Evolutionary conservation across 53 echinoderm and acorn worm genomes (phyloP).

Genomic region (Holothuria scabra): DNA sequence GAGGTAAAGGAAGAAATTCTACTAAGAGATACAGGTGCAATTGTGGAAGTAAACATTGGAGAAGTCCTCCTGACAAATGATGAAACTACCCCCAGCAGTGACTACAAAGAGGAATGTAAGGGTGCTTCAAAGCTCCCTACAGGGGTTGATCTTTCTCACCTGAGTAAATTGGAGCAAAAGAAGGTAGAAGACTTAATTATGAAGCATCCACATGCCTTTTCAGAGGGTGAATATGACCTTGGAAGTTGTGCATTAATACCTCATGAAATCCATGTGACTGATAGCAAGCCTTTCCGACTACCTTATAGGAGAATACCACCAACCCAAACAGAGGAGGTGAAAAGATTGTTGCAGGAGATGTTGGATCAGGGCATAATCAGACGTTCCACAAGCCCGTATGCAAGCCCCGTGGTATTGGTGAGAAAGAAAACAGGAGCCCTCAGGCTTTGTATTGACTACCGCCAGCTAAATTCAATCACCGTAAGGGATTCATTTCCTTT

Average conservation of each 20-base stretch:
- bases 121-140: no score
- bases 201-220: no score
- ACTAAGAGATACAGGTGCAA: no score
- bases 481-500: conserved; percentile 64
- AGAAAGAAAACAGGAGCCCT: conserved; percentile 63
- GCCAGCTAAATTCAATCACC: conserved; percentile 62
- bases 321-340: conserved; percentile 14
- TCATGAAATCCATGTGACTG: conserved; percentile 12
- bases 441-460: conserved; percentile 58
- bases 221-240: conserved; percentile 13
- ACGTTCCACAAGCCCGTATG: conserved; percentile 48
- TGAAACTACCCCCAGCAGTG: no score
- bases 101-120: no score
- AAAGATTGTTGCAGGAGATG: conserved; percentile 8
- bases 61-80: no score
- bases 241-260: conserved; percentile 2
- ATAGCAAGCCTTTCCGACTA: background rate
- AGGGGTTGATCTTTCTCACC: conserved; percentile 3
- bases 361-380: conserved; percentile 30
- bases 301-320: conserved; percentile 24
- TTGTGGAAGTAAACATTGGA: no score
- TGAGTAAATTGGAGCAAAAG: no score
- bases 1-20: no score
- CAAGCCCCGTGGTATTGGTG: conserved; percentile 67
- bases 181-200: no score